Evolutionary conservation across 2,888 invertebrate species (phyloP).

Genomic region (Pandemis heparana): DNA sequence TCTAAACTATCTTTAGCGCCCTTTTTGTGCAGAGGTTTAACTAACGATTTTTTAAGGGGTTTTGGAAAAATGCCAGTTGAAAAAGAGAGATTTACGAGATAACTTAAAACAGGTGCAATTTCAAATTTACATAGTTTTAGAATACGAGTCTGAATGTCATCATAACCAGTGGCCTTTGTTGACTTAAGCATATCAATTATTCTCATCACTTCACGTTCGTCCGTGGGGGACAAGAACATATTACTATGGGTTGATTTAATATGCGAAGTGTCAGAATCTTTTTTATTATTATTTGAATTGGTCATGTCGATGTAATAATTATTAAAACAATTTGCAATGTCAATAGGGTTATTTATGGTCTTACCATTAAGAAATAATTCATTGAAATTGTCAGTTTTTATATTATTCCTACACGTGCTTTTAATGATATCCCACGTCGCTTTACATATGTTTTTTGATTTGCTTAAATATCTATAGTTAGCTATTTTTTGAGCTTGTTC

Average conservation of each 20-base stretch:
- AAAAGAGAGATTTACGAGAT: neutral
- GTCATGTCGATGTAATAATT: neutral
- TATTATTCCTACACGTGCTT: neutral
- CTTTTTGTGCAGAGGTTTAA: neutral
- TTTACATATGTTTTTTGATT: neutral
- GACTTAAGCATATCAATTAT: neutral
- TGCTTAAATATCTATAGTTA: neutral
- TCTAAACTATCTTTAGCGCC: neutral
- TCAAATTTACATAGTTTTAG: neutral
- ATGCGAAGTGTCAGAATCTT: neutral
- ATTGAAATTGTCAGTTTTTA: neutral
- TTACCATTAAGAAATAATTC: neutral
- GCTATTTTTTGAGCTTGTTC: neutral
- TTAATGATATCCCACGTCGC: neutral
- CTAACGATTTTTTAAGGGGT: neutral
- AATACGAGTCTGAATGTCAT: neutral
- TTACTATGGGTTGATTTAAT: neutral
- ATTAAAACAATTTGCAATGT: constrained; percentile 4
- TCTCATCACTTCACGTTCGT: neutral
- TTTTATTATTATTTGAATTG: neutral
- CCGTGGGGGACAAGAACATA: constrained; percentile 5
- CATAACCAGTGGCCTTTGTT: constrained; percentile 1
- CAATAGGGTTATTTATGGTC: neutral
- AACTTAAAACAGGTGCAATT: neutral
- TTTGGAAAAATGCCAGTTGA: neutral